Evolutionary conservation across 2,888 invertebrate genomes (phyloP), one percentile per base, ranked within the genome.

Genomic region (Electrophaes corylata): DNA sequence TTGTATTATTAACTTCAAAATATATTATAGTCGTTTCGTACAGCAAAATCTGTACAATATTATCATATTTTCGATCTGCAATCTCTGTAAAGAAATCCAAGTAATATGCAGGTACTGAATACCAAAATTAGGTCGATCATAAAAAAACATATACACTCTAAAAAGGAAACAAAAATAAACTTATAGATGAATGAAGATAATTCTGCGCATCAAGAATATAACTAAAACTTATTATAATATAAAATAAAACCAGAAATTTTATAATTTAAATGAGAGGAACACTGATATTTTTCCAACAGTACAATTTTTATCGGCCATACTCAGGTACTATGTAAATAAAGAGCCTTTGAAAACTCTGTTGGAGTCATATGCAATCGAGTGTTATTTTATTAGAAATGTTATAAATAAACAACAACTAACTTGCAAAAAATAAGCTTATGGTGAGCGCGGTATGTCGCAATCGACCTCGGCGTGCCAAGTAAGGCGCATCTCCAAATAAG

Each of bases 401-500:
- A 3, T 10, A 6, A 16, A 4, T 16, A 16, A 37, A 31, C 31
- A 8, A 10, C 1, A 37, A 49, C 8, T 26, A n/a, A 55, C 31
- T 52, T 40, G 59, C 54, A 41, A 46, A 54, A 50, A 54, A 41
- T 37, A 47, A 51, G 31, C 43, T 26, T 35, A 39, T 14, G 1
- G 40, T 23, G 33, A 41, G 29, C 52, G 47, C 47, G 50, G n/a
- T 35, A 48, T 60, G 55, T 55, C 47, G 60, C 51, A 59, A 55
- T 55, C 58, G 58, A 62, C 62, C 62, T 58, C 58, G 62, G 47
- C 51, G 47, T 47, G 51, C 62, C 58, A 37, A 62, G 55, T 58
- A 45, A 51, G 60, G 46, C 60, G 61, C 60, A 60, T 62, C 62
- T 55, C 62, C 58, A 55, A 62, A 58, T 62, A 58, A 44, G 52